These are phyloP conservation scores for Loxodonta africana DNA, from an alignment of 2,113 vertebrate genomes.

Conservation along the genomic window DNA sequence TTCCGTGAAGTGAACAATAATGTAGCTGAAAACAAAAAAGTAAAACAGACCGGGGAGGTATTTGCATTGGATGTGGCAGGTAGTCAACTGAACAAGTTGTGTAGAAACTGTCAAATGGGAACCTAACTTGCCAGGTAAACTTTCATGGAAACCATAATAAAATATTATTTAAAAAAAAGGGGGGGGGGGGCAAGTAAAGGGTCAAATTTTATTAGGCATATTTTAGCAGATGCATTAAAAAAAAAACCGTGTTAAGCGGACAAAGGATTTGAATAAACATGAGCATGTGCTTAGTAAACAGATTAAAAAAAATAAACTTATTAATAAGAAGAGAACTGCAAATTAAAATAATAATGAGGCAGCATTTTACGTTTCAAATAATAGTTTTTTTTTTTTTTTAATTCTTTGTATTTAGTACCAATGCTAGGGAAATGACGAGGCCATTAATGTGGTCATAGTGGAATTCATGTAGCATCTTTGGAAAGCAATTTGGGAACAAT, in stretches of 20 bases:
- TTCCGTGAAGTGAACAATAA: not conserved
- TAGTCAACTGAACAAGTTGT: no score
- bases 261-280: not conserved
- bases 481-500: slow-evolving; percentile 70
- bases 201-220: slow-evolving; percentile 32
- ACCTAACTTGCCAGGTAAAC: not conserved
- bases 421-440: not conserved
- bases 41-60: not conserved
- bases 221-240: not conserved
- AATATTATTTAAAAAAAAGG: not conserved
- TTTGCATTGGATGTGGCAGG: not conserved
- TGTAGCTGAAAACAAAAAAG: not conserved
- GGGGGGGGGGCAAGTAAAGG: not conserved
- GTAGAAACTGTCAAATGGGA: not conserved
- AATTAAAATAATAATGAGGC: slow-evolving; percentile 66
- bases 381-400: not conserved
- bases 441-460: not conserved
- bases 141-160: not conserved
- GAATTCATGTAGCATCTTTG: slow-evolving; percentile 17
- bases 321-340: slow-evolving; percentile 68
- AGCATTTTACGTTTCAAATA: slow-evolving; percentile 36
- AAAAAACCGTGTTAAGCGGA: not conserved
- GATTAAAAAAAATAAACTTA: slow-evolving; percentile 43
- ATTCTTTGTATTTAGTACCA: not conserved
- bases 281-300: slow-evolving; percentile 2